A percentile compares a stretch with the other conserved stretches of the same genome.
Conservation (phyloP, 92 coral and sea anemone genomes). For the Paramuricea clavata region DNA sequence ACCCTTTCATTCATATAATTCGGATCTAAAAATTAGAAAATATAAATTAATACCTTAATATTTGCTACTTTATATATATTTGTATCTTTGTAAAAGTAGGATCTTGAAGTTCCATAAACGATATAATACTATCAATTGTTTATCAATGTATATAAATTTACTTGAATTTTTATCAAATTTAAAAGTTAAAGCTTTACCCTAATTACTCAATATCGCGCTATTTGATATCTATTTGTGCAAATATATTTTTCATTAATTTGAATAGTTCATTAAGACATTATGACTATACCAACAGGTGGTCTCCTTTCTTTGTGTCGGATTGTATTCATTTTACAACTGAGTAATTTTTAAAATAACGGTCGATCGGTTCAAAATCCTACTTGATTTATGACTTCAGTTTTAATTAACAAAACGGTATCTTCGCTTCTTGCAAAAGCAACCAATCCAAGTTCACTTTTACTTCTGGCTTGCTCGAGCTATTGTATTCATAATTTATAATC, state of each 20-base stretch:
- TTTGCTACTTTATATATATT: neutral
- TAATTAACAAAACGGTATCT: neutral
- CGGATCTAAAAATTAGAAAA: slow-evolving; percentile 18
- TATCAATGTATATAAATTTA: too few species aligned
- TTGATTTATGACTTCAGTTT: neutral
- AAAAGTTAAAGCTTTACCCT: slow-evolving; percentile 4
- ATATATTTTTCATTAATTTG: neutral
- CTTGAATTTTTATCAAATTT: slow-evolving; percentile 1
- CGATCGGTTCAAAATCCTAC: neutral
- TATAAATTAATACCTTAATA: neutral
- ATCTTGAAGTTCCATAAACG: slow-evolving; percentile 69
- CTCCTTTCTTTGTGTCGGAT: slow-evolving; percentile 12
- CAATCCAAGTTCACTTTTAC: neutral
- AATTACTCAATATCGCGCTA: neutral
- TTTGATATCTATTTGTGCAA: neutral
- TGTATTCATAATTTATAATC: neutral
- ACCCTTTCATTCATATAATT: slow-evolving; percentile 35
- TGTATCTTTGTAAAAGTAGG: neutral
- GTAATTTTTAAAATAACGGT: slow-evolving; percentile 40
- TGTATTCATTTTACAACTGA: slow-evolving; percentile 28
- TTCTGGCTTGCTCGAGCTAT: neutral
- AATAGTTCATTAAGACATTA: slow-evolving; percentile 18
- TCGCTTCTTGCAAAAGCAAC: neutral
- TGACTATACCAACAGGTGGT: slow-evolving; percentile 35
- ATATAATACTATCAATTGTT: slow-evolving; percentile 15